Percentiles rank a stretch among this genome's conserved stretches.
Evolutionary conservation across 2,888 invertebrate genomes (phyloP).

Genomic region (Habroteleia sp.): DNA sequence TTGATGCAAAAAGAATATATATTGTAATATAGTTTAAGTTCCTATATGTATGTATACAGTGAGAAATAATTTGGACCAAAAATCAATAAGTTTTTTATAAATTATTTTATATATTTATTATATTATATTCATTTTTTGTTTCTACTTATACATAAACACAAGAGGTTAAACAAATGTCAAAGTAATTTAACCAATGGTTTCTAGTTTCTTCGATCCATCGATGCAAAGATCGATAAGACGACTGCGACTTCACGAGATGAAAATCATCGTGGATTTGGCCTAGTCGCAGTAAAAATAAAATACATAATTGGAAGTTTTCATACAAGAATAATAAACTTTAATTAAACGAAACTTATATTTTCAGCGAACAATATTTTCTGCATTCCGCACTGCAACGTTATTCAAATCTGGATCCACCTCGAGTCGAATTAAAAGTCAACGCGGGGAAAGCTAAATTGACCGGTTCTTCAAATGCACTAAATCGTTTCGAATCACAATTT

Average conservation of each 20-base stretch:
- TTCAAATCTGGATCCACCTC: conserved; percentile 20
- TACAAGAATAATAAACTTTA: conserved; percentile 3
- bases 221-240: neutral
- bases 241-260: neutral
- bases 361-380: neutral
- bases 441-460: conserved; percentile 41
- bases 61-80: no score
- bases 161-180: conserved; percentile 5
- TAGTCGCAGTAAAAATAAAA: neutral
- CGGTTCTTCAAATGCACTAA: conserved; percentile 39
- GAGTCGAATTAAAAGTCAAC: neutral
- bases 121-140: no score
- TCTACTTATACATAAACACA: no score
- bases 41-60: no score
- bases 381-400: neutral
- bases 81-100: no score
- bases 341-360: conserved; percentile 8
- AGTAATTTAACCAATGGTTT: neutral
- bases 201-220: neutral
- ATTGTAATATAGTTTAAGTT: no score
- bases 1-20: no score
- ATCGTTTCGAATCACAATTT: conserved; percentile 32
- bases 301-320: neutral
- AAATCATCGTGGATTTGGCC: neutral
- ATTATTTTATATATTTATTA: no score